Conservation (phyloP, 2,888 invertebrate species). For the Argyra leucocephala region DNA sequence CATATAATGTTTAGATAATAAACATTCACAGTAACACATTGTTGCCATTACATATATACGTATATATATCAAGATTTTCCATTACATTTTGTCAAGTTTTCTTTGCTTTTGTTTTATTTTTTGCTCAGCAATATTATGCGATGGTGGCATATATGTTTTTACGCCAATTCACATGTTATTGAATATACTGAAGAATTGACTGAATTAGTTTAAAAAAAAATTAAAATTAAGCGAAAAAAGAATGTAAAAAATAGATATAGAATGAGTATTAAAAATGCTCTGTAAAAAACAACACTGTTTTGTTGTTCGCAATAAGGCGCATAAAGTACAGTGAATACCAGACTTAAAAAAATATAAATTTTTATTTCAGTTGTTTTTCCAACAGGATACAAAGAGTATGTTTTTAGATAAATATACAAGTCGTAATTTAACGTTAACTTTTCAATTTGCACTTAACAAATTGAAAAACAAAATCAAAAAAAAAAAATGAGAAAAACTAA, state of each 20-base stretch:
- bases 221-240: background rate
- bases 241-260: background rate
- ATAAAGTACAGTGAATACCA: too few species aligned
- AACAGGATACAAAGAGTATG: background rate
- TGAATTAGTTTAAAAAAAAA: background rate
- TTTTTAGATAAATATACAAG: conserved; percentile 1
- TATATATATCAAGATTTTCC: background rate
- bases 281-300: background rate
- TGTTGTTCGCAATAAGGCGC: background rate
- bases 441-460: conserved; percentile 6
- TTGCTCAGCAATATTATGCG: too few species aligned
- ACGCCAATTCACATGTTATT: background rate
- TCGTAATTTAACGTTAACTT: conserved; percentile 3
- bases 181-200: background rate
- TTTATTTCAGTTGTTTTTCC: too few species aligned
- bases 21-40: too few species aligned
- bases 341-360: too few species aligned
- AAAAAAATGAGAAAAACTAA: background rate
- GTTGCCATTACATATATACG: background rate
- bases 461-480: background rate
- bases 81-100: too few species aligned
- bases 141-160: too few species aligned
- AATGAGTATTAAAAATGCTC: background rate
- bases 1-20: too few species aligned
- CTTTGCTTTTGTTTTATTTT: too few species aligned